Percentiles rank a stretch among this genome's conserved stretches.
phyloP scores from a whole-genome alignment of 2,113 vertebrate species.

The Neotoma lepida region DNA sequence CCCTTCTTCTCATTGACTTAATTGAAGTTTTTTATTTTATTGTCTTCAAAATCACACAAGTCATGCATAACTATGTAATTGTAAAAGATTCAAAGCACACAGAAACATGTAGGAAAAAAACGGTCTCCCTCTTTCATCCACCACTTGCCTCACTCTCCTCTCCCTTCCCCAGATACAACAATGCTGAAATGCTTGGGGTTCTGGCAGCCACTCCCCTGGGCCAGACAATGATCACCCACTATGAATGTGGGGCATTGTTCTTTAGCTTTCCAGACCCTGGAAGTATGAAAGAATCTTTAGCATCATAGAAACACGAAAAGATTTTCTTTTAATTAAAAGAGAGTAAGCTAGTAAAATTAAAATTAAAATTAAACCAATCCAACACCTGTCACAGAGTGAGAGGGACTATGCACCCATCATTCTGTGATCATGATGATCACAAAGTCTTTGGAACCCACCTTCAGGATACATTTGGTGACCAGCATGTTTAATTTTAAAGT shows the following conservation, averaged over 20 bases:
- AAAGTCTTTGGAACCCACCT: conserved; percentile 26
- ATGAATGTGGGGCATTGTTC: conserved; percentile 54
- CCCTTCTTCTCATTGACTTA: conserved; percentile 33
- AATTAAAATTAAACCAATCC: conserved; percentile 23
- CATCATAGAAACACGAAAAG: background rate
- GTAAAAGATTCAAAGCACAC: conserved; percentile 68
- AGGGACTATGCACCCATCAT: background rate
- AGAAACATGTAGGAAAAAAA: conserved; percentile 47
- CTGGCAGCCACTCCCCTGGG: background rate
- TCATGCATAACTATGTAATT: conserved; percentile 53
- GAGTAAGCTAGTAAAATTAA: conserved; percentile 35
- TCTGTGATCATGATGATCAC: conserved; percentile 53
- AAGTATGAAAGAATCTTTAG: conserved; percentile 39
- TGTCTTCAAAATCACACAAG: conserved; percentile 46
- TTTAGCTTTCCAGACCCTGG: background rate
- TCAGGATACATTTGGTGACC: conserved; percentile 49
- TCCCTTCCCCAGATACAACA: background rate
- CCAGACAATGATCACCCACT: background rate
- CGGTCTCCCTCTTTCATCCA: background rate
- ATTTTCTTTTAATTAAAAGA: conserved; percentile 40
- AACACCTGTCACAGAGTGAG: background rate
- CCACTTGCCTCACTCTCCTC: background rate
- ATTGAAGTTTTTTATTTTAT: conserved; percentile 61
- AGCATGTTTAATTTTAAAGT: background rate
- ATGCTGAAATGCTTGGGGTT: background rate